A percentile compares a stretch with the other conserved stretches of the same genome.
These are phyloP conservation scores for Onychomys torridus DNA, from an alignment of 2,797 vertebrate genomes.

Conservation along the genomic window DNA sequence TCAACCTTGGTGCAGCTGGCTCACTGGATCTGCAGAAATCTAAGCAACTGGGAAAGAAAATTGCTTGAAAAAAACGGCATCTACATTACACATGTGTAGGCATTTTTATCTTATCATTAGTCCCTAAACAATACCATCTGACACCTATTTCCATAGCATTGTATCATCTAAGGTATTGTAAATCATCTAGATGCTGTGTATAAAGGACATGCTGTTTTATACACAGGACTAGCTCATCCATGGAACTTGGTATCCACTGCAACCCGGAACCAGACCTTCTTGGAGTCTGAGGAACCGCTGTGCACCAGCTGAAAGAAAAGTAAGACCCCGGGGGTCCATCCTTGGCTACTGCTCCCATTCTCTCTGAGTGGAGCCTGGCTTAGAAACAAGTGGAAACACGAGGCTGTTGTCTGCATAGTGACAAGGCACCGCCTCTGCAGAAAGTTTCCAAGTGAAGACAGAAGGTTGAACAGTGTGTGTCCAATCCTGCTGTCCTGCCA, in stretches of 20 bases:
- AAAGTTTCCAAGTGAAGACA: background rate
- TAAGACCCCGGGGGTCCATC: no score
- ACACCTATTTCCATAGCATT: background rate
- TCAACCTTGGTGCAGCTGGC: background rate
- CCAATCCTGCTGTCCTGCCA: background rate
- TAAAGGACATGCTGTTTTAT: background rate
- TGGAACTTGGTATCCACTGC: background rate
- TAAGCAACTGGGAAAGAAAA: background rate
- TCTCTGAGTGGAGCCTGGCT: background rate
- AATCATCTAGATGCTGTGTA: background rate
- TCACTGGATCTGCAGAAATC: background rate
- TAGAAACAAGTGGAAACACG: background rate
- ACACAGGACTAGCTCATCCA: no score
- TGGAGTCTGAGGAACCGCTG: background rate
- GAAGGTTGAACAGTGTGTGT: background rate
- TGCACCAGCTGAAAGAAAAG: background rate
- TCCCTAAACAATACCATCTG: background rate
- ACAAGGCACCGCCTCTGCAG: background rate
- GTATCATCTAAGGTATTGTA: background rate
- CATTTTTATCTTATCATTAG: background rate
- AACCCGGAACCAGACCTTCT: background rate
- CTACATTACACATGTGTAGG: background rate
- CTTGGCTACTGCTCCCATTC: background rate
- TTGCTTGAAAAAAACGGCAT: background rate
- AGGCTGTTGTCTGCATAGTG: no score